These are phyloP conservation scores for Onychomys arenicola DNA, from an alignment of 2,797 vertebrate genomes.

Conservation along the genomic window DNA sequence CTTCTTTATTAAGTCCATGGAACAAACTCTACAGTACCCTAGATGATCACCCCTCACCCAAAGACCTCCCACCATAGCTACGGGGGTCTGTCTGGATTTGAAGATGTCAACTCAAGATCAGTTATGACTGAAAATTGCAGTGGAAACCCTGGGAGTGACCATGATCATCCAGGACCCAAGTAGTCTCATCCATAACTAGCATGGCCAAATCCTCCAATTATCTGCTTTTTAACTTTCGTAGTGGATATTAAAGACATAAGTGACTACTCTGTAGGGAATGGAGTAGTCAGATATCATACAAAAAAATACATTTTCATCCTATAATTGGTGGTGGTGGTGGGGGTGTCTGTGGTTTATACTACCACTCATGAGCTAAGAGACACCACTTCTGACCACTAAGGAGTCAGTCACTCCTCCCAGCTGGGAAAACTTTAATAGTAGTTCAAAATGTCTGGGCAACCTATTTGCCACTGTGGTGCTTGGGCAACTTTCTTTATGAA, in stretches of 20 bases:
- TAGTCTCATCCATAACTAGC: neutral
- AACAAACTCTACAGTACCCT: neutral
- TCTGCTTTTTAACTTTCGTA: neutral
- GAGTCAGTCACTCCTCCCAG: neutral
- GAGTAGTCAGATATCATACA: neutral
- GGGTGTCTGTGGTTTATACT: neutral
- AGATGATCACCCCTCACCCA: neutral
- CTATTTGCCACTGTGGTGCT: neutral
- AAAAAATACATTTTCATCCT: neutral
- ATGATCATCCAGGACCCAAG: neutral
- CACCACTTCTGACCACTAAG: neutral
- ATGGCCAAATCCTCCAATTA: neutral
- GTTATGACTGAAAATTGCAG: neutral
- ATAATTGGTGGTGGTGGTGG: neutral
- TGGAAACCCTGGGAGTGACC: neutral
- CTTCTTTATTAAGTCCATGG: neutral
- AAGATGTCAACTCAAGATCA: neutral
- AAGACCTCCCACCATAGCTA: neutral
- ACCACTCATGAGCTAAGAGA: neutral
- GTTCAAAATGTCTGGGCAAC: neutral
- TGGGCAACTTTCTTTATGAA: neutral
- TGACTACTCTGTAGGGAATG: neutral
- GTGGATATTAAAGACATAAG: neutral
- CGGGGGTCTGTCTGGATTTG: neutral
- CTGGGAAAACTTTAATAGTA: too few relatives aligned